Base-by-base conservation (phyloP, 2,113 vertebrate genomes). In the Erpornis zantholeuca region DNA sequence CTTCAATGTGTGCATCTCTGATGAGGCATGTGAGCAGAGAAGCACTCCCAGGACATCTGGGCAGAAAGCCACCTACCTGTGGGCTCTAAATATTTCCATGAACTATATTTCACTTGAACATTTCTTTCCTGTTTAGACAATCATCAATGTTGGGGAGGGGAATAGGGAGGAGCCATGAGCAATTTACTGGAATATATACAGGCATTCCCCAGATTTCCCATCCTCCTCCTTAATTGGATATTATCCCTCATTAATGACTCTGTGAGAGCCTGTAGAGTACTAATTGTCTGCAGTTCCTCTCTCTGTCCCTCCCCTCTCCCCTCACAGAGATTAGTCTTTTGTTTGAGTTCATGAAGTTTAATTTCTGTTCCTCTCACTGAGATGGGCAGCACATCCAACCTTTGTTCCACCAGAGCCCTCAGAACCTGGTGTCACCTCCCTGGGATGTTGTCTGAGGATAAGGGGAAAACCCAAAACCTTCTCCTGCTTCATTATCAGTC, bases 231-330 rank as follows among this genome's bases (percentile, higher is more conserved):
- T 96, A 93, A 97, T 92, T 94, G 84, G 94, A 94, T 96, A 93
- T 90, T 89, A 82, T 47, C 77, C 89, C 85, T 98, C 96, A 83
- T 92, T 96, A 96, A 96, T 94, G 91, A 95, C 83, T 86, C 95
- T 97, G 86, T 90, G 69, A 91, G 60, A 97, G 82, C 82, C 90
- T 93, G 86, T 85, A 95, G 81, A 92, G 83, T 92, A 96, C 80
- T 95, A 95, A 97, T 97, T 95, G 88, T 95, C 82, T 84, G 88
- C 77, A 69, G 69, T 88, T 93, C 89, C 70, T 92, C 92, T 82
- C 75, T 88, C 36, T 95, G 87, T 82, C 50, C 78, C 84, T 94
- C 42, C 71, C 25, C 72, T 73, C 56, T 94, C 72, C 85, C 57
- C 92, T 92, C 63, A 61, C 77, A 93, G 90, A 86, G 64, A 96